These are phyloP conservation scores for Brotula barbata DNA, from an alignment of 2,797 vertebrate genomes.

Conservation along the genomic window DNA sequence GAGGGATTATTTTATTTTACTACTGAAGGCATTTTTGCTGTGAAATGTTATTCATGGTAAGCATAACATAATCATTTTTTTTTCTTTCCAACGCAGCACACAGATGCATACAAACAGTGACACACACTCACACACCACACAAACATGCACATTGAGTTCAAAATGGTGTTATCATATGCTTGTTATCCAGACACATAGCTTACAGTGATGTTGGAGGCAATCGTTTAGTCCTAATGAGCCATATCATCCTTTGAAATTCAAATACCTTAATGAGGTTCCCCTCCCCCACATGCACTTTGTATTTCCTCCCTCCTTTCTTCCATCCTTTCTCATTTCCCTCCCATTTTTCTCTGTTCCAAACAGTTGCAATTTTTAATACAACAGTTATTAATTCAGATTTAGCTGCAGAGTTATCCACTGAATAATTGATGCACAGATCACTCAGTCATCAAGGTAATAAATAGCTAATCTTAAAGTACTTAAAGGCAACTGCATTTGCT, in stretches of 20 bases:
- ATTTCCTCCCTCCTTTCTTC: slow-evolving; percentile 31
- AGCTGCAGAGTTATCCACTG: not conserved
- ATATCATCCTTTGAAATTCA: slow-evolving; percentile 82
- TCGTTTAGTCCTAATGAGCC: slow-evolving; percentile 81
- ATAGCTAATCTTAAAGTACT: too few relatives aligned
- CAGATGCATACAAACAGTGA: slow-evolving; percentile 44
- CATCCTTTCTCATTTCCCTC: slow-evolving; percentile 35
- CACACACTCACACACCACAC: too few relatives aligned
- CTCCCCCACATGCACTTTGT: slow-evolving; percentile 49
- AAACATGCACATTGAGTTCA: slow-evolving; percentile 54
- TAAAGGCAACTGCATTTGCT: too few relatives aligned
- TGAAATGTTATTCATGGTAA: slow-evolving; percentile 77
- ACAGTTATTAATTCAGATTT: not conserved
- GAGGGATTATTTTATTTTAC: slow-evolving; percentile 63
- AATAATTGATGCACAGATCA: slow-evolving; percentile 1
- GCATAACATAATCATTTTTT: slow-evolving; percentile 54
- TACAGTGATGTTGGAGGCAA: slow-evolving; percentile 78
- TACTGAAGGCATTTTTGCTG: slow-evolving; percentile 66
- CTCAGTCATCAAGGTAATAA: too few relatives aligned
- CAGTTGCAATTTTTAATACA: not conserved
- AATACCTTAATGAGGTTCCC: slow-evolving; percentile 75
- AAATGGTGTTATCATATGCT: slow-evolving; percentile 77
- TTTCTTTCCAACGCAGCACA: slow-evolving; percentile 41
- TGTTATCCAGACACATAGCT: slow-evolving; percentile 79
- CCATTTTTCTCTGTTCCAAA: slow-evolving; percentile 31